These are phyloP conservation scores for Diceros bicornis DNA, from an alignment of 2,797 vertebrate genomes.

Conservation along the genomic window DNA sequence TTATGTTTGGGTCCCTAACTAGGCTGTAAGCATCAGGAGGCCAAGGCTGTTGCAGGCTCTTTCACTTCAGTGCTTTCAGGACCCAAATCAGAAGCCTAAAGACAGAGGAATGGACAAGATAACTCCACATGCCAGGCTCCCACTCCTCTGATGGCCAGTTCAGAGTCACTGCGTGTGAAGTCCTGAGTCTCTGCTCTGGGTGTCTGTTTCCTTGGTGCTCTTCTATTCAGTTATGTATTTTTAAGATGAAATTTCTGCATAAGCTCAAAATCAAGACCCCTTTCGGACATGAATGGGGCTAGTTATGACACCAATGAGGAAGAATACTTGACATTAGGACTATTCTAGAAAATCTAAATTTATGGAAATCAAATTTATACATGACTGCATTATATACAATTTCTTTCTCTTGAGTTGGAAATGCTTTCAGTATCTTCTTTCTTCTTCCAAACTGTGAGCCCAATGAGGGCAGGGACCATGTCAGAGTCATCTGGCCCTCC, in stretches of 20 bases:
- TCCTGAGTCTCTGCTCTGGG: background rate
- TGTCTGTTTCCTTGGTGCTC: background rate
- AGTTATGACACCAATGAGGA: background rate
- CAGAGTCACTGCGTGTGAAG: background rate
- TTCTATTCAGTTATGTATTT: slow-evolving; percentile 13
- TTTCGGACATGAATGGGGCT: background rate
- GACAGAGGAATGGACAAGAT: background rate
- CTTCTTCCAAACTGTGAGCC: slow-evolving; percentile 34
- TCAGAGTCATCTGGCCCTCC: background rate
- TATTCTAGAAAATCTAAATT: slow-evolving; percentile 56
- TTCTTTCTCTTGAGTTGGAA: slow-evolving; percentile 32
- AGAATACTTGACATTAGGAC: slow-evolving; percentile 4
- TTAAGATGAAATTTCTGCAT: slow-evolving; percentile 37
- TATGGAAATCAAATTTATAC: background rate
- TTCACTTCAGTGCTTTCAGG: slow-evolving; percentile 12
- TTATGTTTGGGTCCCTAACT: background rate
- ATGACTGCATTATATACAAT: background rate
- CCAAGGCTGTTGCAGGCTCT: background rate
- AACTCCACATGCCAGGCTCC: background rate
- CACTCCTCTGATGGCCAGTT: background rate
- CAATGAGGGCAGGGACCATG: background rate
- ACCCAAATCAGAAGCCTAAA: background rate
- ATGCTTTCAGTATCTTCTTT: background rate
- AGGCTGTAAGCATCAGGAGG: background rate
- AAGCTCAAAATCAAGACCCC: slow-evolving; percentile 46